Conservation (phyloP, 2,888 invertebrate genomes). For the Nymphalis polychloros region DNA sequence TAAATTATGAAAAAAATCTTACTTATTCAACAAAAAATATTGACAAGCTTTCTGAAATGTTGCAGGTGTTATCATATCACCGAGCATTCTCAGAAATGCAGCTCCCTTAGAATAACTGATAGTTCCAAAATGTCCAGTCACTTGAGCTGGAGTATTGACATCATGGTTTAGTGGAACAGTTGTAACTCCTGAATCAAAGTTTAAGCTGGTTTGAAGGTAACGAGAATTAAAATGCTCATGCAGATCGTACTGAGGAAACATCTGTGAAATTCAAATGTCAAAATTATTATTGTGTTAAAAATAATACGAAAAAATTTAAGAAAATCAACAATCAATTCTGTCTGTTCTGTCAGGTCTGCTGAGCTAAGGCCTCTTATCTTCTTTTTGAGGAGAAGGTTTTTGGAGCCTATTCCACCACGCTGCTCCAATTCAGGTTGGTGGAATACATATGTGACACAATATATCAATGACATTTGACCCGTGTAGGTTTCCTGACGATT, state of each 20-base stretch:
- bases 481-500: no score
- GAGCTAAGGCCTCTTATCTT: no score
- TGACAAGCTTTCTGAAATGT: conserved; percentile 60
- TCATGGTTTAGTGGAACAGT: conserved; percentile 82
- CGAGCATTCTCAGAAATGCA: conserved; percentile 68
- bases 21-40: conserved; percentile 76
- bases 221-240: conserved; percentile 87
- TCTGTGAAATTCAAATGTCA: conserved; percentile 58
- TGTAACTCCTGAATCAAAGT: conserved; percentile 61
- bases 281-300: conserved; percentile 3
- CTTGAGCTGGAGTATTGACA: conserved; percentile 83
- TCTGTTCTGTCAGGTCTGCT: no score
- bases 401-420: no score
- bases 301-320: no score
- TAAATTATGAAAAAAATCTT: conserved; percentile 45
- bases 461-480: no score
- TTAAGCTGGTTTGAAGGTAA: conserved; percentile 84
- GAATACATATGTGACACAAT: no score
- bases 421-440: no score
- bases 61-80: conserved; percentile 60
- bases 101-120: conserved; percentile 87
- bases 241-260: conserved; percentile 83
- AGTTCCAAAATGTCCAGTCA: conserved; percentile 84
- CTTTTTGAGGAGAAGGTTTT: no score
- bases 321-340: no score